Conservation (phyloP, 2,113 vertebrate genomes). For the Egretta garzetta region DNA sequence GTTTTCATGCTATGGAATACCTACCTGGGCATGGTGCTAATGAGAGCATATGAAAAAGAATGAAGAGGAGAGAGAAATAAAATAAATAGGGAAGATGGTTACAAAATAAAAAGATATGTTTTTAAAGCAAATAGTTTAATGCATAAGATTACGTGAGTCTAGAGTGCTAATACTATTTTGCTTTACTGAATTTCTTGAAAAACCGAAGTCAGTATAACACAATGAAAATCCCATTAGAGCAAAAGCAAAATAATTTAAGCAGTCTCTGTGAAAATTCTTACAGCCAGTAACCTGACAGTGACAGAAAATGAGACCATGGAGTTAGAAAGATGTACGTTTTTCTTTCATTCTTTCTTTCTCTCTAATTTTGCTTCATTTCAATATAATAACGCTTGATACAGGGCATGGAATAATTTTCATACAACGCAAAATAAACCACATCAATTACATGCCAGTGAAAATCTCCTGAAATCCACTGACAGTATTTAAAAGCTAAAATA, state of each 20-base stretch:
- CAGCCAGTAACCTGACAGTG: neutral
- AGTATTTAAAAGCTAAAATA: neutral
- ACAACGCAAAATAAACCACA: neutral
- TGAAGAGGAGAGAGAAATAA: conserved; percentile 68
- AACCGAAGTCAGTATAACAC: neutral
- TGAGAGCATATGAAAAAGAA: conserved; percentile 71
- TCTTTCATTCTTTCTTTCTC: neutral
- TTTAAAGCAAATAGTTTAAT: conserved; percentile 33
- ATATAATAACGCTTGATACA: neutral
- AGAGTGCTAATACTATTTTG: neutral
- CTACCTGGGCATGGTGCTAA: conserved; percentile 85
- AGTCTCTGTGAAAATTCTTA: neutral
- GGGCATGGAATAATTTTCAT: neutral
- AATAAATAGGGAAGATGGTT: conserved; percentile 67
- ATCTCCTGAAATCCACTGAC: neutral
- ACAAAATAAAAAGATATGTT: conserved; percentile 38
- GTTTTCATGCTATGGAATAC: conserved; percentile 71
- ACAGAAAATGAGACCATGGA: neutral
- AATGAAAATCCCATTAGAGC: neutral
- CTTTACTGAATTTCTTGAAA: neutral
- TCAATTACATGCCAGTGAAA: neutral
- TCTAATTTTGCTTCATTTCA: neutral
- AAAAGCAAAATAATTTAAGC: neutral
- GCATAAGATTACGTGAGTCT: neutral
- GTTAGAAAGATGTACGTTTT: neutral